Conservation (phyloP, 53 echinoderm and acorn worm genomes). For the Apostichopus leukothele region DNA sequence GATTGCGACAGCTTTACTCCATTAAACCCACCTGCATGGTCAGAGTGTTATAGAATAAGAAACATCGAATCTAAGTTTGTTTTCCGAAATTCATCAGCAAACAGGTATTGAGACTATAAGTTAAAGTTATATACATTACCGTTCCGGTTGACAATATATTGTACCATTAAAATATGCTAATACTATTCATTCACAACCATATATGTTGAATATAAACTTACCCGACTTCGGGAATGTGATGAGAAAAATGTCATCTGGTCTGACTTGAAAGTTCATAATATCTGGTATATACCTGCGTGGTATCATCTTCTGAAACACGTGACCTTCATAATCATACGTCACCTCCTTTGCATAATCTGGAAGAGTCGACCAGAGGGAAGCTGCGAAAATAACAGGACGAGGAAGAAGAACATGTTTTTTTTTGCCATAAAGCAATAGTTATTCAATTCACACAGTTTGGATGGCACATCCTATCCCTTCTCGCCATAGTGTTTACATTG, state of each 20-base stretch:
- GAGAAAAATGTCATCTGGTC: conserved; percentile 71
- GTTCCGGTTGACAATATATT: too few species aligned
- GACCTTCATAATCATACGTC: conserved; percentile 54
- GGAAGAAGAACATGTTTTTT: neutral
- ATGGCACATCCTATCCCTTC: neutral
- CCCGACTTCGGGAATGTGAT: conserved; percentile 80
- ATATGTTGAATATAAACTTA: neutral
- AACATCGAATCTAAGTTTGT: too few species aligned
- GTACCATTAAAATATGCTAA: too few species aligned
- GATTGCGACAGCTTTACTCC: too few species aligned
- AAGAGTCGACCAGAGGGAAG: conserved; percentile 33
- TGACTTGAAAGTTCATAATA: conserved; percentile 75
- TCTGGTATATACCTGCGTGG: conserved; percentile 54
- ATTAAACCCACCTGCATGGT: too few species aligned
- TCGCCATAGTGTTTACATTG: too few species aligned
- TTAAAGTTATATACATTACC: too few species aligned
- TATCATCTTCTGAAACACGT: conserved; percentile 53
- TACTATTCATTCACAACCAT: too few species aligned
- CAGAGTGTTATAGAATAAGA: too few species aligned
- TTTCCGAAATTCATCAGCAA: too few species aligned
- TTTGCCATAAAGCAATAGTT: too few species aligned
- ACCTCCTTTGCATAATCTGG: conserved; percentile 55
- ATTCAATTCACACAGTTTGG: neutral
- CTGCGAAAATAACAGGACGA: neutral
- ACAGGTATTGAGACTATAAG: too few species aligned